Conservation (phyloP, 2,888 invertebrate species). For the Eupithecia subfuscata region DNA sequence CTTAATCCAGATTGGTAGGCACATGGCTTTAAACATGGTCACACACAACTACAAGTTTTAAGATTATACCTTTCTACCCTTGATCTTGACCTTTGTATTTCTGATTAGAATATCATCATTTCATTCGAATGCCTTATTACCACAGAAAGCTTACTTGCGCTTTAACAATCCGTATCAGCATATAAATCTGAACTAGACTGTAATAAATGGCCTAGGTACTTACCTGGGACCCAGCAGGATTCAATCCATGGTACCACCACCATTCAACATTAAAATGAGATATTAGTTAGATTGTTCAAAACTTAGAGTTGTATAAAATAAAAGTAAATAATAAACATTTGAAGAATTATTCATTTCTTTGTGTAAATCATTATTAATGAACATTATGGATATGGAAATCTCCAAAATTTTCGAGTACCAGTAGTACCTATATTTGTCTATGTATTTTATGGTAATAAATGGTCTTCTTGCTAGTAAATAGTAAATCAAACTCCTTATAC, state of each 20-base stretch:
- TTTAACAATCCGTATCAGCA: neutral
- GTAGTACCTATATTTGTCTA: too few relatives aligned
- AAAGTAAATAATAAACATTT: neutral
- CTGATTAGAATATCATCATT: too few relatives aligned
- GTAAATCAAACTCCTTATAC: neutral
- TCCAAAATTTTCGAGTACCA: neutral
- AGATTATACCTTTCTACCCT: too few relatives aligned
- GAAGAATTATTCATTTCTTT: neutral
- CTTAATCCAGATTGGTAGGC: neutral
- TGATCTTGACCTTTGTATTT: too few relatives aligned
- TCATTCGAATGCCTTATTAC: too few relatives aligned
- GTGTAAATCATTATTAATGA: neutral
- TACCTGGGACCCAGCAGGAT: constrained; percentile 6
- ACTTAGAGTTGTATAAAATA: neutral
- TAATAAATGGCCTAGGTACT: neutral
- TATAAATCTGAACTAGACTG: neutral
- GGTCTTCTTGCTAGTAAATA: neutral
- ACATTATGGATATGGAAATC: neutral
- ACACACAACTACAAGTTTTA: neutral
- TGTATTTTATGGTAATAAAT: neutral
- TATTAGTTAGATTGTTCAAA: neutral
- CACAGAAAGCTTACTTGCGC: too few relatives aligned
- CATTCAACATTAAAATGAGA: constrained; percentile 16
- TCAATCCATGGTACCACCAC: constrained; percentile 19
- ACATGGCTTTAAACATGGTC: neutral